Evolutionary conservation across 2,888 invertebrate genomes (phyloP), one percentile per base, ranked within the genome.

Genomic region (Yponomeuta malinellus): DNA sequence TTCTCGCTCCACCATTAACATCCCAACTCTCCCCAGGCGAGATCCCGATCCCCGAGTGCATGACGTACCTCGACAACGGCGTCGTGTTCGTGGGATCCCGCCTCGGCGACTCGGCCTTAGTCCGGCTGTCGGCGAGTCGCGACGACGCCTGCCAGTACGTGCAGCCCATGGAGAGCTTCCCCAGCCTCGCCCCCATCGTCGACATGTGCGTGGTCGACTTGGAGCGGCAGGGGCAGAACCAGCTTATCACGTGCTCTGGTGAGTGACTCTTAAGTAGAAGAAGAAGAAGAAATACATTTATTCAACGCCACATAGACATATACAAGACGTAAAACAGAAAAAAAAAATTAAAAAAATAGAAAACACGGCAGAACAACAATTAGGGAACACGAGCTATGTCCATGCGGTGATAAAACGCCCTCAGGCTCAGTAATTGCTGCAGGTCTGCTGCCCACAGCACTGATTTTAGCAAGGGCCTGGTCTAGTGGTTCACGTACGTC

Each of bases 131-230:
- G 76, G 95, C 96, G 0, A 95, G 96, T 73, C 93, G 96, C 0
- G 97, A 98, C 83, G 97, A 97, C 70, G 94, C 93, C 75, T 96
- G 96, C 10, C 97, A 97, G 9, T 99, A 98, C 84, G 97, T 99
- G 33, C 96, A 96, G 77, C 95, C 97, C 0, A 97, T 99, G 96
- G 99, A 99, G 90, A 97, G 96, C 15, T 99, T 98, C 88, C 98
- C 98, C 43, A 99, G 99, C 89, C 93, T 99, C 66, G 99, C 98
- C 4, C 99, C 99, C 0, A 99, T 99, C 77, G 95, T 98, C 33
- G 99, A 99, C 85, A 98, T 99, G 97, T 97, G 98, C 75, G 97
- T 99, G 1, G 99, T 99, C 2, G 99, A 99, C 89, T 93, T 99
- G 74, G 99, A 99, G 88, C 93, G 97, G 23, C 98, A 98, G 85